Evolutionary conservation across 2,113 vertebrate species (phyloP).

Genomic region (Opisthocomus hoazin): DNA sequence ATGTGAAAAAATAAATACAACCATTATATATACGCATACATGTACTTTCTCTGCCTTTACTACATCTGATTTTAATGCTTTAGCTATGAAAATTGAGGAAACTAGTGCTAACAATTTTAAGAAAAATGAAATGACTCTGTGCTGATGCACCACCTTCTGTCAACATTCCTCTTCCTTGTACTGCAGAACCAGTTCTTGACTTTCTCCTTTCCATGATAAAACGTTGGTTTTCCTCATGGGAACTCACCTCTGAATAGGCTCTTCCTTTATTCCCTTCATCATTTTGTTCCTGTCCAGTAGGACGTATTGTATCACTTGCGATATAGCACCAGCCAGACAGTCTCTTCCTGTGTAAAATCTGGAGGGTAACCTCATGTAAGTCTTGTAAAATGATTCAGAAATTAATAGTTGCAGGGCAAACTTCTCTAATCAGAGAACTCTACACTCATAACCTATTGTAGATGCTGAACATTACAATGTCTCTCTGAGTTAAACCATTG

Average conservation of each 20-base stretch:
- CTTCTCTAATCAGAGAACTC: not conserved
- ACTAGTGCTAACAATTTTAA: not conserved
- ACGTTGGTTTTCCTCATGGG: not conserved
- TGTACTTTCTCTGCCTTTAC: not conserved
- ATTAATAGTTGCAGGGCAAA: not conserved
- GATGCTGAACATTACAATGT: fast-evolving
- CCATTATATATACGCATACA: not conserved
- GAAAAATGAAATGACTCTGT: not conserved
- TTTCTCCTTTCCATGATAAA: not conserved
- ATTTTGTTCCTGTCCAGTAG: not conserved
- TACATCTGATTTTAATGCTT: slow-evolving; percentile 21
- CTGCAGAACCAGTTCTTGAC: not conserved
- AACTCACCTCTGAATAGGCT: not conserved
- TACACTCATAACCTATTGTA: not conserved
- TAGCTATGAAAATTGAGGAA: not conserved
- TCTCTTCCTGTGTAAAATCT: not conserved
- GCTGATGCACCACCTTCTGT: not conserved
- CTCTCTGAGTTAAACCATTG: not conserved
- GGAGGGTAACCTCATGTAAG: not conserved
- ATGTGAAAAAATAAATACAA: slow-evolving; percentile 6
- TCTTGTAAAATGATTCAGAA: not conserved
- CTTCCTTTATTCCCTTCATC: not conserved
- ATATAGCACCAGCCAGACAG: not conserved
- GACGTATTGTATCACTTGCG: not conserved
- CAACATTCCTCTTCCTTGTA: not conserved